These are phyloP conservation scores for Perognathus longimembris DNA, from an alignment of 2,113 vertebrate species.

Conservation along the genomic window DNA sequence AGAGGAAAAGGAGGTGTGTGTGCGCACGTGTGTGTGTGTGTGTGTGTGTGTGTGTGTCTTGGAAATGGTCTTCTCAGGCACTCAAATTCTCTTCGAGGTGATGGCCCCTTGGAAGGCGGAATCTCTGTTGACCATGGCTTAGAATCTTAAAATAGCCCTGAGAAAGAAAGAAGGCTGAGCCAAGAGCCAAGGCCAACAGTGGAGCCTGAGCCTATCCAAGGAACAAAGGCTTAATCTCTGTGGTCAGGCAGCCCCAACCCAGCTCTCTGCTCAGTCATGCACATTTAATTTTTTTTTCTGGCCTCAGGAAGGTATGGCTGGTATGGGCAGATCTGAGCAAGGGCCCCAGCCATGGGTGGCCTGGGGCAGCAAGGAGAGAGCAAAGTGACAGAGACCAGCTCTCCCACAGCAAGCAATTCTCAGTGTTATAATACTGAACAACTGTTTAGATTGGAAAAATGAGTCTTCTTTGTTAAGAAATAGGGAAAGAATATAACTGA, in stretches of 20 bases:
- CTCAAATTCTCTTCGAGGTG: not conserved
- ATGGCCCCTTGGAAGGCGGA: constrained; percentile 22
- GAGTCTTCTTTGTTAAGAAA: not conserved
- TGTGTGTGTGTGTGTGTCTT: not conserved
- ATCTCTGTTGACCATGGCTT: constrained; percentile 58
- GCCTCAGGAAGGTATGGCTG: not conserved
- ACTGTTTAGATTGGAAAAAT: not conserved
- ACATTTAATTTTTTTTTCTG: constrained; percentile 31
- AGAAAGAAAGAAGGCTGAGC: constrained; percentile 30
- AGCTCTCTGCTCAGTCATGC: not conserved
- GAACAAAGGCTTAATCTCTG: constrained; percentile 42
- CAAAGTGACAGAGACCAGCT: not conserved
- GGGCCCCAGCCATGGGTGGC: not conserved
- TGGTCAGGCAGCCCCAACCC: not conserved
- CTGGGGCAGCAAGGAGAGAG: not conserved
- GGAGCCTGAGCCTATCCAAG: not conserved
- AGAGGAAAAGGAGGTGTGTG: not conserved
- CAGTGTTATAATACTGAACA: not conserved
- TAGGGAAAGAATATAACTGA: not conserved
- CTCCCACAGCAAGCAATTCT: not conserved
- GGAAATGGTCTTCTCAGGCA: not conserved
- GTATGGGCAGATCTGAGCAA: not conserved
- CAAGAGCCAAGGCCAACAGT: not conserved
- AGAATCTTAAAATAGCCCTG: constrained; percentile 61
- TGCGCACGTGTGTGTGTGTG: not conserved